Evolutionary conservation across 53 echinoderm and acorn worm species (phyloP), one percentile per base, ranked within the genome.

Genomic region (Astropecten irregularis): DNA sequence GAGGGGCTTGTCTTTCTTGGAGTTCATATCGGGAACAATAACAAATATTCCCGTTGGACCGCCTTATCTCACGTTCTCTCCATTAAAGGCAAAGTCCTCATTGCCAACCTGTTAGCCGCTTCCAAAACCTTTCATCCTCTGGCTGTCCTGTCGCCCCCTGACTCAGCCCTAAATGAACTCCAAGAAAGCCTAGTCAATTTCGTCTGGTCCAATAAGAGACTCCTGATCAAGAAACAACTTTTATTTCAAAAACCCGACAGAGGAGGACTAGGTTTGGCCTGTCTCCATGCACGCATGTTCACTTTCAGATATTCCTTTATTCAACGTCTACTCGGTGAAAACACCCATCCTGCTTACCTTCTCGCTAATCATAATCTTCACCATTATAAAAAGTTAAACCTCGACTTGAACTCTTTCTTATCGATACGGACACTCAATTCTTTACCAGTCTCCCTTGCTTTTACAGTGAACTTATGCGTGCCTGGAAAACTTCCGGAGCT

Each of bases 1-100:
- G 59, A 57, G 13, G 77, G 77, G 13, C 26, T 77, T 5, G 26
- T 22, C 2, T 77, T 77, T 53, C 77, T 77, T 77, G 77, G 59
- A 55, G 77, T 77, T 77, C 77, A 77, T 20, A 6, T 77, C 9
- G 77, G 77, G 16, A 77, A 77, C 39, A 53, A 35, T 14, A 16
- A 35, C 35, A 57, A 32, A 3, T 58, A 58, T 19, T 15, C 37
- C 9, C 37, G 40, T 25, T 71, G 72, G 72, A 71, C 15, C 14
- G 31, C 16, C 3, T 26, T 71, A 7, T 21, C 49, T 26, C 8
- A 47, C 15, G 3, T 18, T 19, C 27, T 71, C 2, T 71, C 72
- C 27, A 49, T 49, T 16, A 71, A 39, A 48, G 72, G 72, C 16
- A 71, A 55, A 51, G 19, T 49, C 54, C 30, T 72, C 23, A 23